Percentiles rank a stretch among this genome's conserved stretches.
phyloP scores from a whole-genome alignment of 2,888 invertebrate species.

The Drosophila koepferae region DNA sequence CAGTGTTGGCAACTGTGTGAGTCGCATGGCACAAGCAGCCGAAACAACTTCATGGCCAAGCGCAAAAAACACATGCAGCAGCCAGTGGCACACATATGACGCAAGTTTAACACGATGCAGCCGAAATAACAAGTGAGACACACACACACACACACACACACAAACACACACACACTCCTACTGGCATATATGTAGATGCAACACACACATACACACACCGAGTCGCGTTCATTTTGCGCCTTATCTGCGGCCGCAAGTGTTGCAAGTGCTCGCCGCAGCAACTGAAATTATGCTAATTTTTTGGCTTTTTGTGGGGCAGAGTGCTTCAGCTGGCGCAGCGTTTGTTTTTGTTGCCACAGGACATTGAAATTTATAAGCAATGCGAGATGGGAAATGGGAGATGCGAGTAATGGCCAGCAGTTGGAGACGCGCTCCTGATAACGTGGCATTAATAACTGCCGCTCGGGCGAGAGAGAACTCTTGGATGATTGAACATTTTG shows the following conservation, averaged over 20 bases:
- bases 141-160: constrained; percentile 20
- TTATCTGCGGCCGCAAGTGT: constrained; percentile 73
- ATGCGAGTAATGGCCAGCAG: constrained; percentile 42
- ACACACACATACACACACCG: constrained; percentile 21
- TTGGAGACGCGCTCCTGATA: constrained; percentile 57
- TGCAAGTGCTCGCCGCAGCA: constrained; percentile 55
- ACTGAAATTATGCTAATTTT: constrained; percentile 78
- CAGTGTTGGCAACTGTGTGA: constrained; percentile 22
- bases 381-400: constrained; percentile 29
- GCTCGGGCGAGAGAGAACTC: constrained; percentile 30
- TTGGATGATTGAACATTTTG: constrained; percentile 70
- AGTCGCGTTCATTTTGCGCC: constrained; percentile 72
- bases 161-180: constrained; percentile 3
- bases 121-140: constrained; percentile 51
- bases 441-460: constrained; percentile 68
- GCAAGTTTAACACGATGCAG: constrained; percentile 56
- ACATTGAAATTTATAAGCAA: constrained; percentile 59
- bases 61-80: constrained; percentile 34
- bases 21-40: constrained; percentile 41
- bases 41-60: constrained; percentile 51
- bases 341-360: constrained; percentile 41
- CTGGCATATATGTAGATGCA: background rate
- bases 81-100: constrained; percentile 46
- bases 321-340: constrained; percentile 40
- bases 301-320: constrained; percentile 72